phyloP scores from a whole-genome alignment of 2,888 invertebrate genomes.

The Aspidapion aeneum region DNA sequence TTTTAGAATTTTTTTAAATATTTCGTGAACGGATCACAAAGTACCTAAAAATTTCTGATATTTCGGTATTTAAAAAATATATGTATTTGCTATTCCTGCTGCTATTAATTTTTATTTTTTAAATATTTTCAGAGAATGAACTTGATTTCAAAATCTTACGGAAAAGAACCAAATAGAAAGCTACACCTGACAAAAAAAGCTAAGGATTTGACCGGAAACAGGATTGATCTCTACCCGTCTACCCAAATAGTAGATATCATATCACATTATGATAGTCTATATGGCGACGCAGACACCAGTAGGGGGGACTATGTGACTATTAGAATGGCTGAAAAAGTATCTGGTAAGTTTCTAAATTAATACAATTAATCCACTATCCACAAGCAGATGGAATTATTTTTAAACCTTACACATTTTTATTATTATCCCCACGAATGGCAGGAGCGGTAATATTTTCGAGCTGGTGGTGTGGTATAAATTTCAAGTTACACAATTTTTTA shows the following conservation, averaged over 20 bases:
- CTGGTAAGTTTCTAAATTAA: slow-evolving; percentile 13
- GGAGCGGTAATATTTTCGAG: too few species aligned
- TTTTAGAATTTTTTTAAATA: too few species aligned
- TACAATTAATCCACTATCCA: too few species aligned
- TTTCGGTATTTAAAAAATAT: neutral
- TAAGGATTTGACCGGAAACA: slow-evolving; percentile 28
- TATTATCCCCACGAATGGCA: too few species aligned
- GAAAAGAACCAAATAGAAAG: slow-evolving; percentile 54
- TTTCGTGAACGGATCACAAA: too few species aligned
- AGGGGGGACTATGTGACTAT: neutral
- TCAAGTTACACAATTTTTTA: too few species aligned
- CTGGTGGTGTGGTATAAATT: too few species aligned
- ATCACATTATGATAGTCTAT: slow-evolving; percentile 7
- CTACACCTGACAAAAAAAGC: slow-evolving; percentile 33
- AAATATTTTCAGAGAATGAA: slow-evolving; percentile 53
- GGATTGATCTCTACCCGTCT: slow-evolving; percentile 27
- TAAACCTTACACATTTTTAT: neutral
- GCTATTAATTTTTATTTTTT: neutral
- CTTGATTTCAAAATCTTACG: slow-evolving; percentile 76
- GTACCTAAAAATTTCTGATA: too few species aligned
- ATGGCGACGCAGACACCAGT: neutral
- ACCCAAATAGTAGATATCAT: slow-evolving; percentile 15
- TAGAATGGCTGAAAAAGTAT: slow-evolving; percentile 1
- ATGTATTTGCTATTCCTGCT: neutral
- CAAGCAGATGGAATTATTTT: neutral